phyloP scores from a whole-genome alignment of 2,113 vertebrate genomes.

The Xiphophorus hellerii region DNA sequence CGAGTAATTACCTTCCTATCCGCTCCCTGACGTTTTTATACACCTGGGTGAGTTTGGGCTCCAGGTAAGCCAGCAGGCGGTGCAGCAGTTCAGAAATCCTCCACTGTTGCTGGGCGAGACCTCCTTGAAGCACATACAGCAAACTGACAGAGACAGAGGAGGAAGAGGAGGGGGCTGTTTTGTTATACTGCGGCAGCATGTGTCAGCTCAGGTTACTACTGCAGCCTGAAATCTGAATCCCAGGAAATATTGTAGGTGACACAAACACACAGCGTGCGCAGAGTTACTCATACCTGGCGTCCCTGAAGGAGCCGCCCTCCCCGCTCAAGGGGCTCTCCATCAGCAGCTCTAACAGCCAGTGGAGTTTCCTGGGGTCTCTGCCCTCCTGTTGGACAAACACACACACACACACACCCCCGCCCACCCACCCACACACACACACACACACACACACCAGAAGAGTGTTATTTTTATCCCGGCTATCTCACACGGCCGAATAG shows the following conservation, averaged over 20 bases:
- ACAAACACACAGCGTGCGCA: constrained; percentile 6
- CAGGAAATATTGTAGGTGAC: constrained; percentile 28
- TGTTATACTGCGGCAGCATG: constrained; percentile 29
- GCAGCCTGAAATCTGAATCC: constrained; percentile 54
- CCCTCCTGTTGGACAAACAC: constrained; percentile 84
- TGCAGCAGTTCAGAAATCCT: constrained; percentile 93
- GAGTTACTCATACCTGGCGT: constrained; percentile 85
- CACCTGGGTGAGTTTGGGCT: constrained; percentile 97
- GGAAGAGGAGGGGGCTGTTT: neutral
- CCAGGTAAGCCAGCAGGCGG: constrained; percentile 90
- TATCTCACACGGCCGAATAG: neutral
- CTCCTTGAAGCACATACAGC: constrained; percentile 95
- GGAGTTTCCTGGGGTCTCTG: constrained; percentile 93
- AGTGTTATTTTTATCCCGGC: constrained; percentile 10
- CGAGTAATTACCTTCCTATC: constrained; percentile 88
- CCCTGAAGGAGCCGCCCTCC: constrained; percentile 95
- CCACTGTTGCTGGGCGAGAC: constrained; percentile 97
- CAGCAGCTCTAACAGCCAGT: constrained; percentile 95
- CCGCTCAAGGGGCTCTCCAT: constrained; percentile 93
- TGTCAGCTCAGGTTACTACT: constrained; percentile 55
- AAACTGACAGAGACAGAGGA: constrained; percentile 78
- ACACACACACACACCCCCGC: neutral
- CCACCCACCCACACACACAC: constrained; percentile 1
- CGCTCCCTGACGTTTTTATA: constrained; percentile 98
- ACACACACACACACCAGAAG: constrained; percentile 11